Evolutionary conservation across 2,113 vertebrate species (phyloP), one percentile per base, ranked within the genome.

Genomic region (Drymodes brunneopygia): DNA sequence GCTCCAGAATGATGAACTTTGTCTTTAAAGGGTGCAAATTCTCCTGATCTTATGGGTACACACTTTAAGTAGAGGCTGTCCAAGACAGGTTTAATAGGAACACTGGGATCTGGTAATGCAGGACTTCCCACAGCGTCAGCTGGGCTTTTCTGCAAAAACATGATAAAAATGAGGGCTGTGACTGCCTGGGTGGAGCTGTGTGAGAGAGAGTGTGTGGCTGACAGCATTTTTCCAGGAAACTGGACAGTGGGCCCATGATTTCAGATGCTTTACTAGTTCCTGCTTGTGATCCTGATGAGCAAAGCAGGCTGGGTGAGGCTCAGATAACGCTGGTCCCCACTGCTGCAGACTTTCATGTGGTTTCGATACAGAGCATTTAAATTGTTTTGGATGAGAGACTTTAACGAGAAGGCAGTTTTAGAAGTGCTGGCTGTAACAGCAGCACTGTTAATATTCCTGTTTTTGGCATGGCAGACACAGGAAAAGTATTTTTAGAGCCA

Each of bases 401-500:
- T 70, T 38, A 75, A 69, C 22, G 51, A 61, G 45, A 74, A 50
- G 22, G 27, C 70, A 57, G 20, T 65, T 88, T 60, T 81, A 65
- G 42, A 57, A 61, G 77, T 57, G 69, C 56, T 93, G 56, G 47
- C 72, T 86, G 47, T 67, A 71, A 48, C 7, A 73, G 61, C 48
- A 57, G 27, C 50, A 20, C 29, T 67, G 75, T 72, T 92, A 75
- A 72, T 74, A 58, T 88, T 86, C 64, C 70, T 90, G 45, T 0
- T 79, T 94, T 91, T 96, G 86, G 73, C 92, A 62, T 60, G 10
- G 74, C 33, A 79, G 53, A 72, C 40, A n/a, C 8, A 72, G 90
- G 90, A 93, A 94, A 95, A 91, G 29, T 90, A 86, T 87, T 77
- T 88, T 38, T 69, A 78, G 72, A 90, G 87, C 82, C 95, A 96